Evolutionary conservation across 2,797 vertebrate genomes (phyloP), one percentile per base, ranked within the genome.

Genomic region (Aratinga solstitialis): DNA sequence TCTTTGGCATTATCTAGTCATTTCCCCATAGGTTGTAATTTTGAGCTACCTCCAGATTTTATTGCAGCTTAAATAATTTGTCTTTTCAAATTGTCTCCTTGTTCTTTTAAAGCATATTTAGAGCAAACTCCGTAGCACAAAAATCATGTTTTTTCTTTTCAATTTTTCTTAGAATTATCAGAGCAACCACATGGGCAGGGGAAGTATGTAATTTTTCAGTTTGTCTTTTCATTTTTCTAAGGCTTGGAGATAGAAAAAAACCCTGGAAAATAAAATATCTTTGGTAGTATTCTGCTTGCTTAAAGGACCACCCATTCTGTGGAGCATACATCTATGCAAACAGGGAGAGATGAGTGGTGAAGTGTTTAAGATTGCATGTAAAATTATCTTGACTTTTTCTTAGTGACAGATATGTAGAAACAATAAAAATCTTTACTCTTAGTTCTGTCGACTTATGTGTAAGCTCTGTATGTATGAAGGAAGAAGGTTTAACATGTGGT

Each of bases 401-500:
- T 45, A 29, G 29, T 63, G 18, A n/a, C 22, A 62, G 40, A 7
- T 40, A 14, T 43, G 53, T 68, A 63, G 40, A 82, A 74, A 65
- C 3, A 19, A 24, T 5, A 45, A 51, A 34, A 36, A 15, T 26
- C 18, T 62, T 36, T 59, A 8, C 4, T 62, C 3, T 48, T 30
- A 56, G 6, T 58, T 68, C 26, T 61, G 18, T 36, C 45, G 10
- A n/a, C 8, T 43, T 66, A 7, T 4, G 40, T 76, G 20, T 5
- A 45, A 45, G 8, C 32, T 63, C 36, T 40, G 4, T 30, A 26
- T 0, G 0, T 0, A 2, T 45, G 50, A 51, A 71, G 40, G 29
- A 67, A 36, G 26, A 7, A 53, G 17, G 15, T 45, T 66, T 66
- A 73, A 58, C 5, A 2, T 0, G 0, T 15, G 10, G 24, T 4